Base-by-base conservation (phyloP, 1,140 invertebrate species). In the Gerris buenoi region DNA sequence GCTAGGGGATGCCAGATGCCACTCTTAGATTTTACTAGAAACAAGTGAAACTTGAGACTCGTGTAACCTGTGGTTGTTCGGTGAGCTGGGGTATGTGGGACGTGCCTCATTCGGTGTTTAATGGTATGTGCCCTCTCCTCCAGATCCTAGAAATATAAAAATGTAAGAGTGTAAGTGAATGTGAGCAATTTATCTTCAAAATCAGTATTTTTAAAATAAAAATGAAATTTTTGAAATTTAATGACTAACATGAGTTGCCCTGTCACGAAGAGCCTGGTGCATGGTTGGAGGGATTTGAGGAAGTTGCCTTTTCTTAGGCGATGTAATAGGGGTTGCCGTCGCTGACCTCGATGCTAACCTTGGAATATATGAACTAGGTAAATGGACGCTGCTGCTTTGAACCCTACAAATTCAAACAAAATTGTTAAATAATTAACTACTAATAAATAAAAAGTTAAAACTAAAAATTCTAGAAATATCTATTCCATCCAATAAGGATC, bases 291-390 rank as follows among this genome's bases (percentile, higher is more conserved):
- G 91, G 74, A 96, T 93, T 79, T 93, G 90, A 70, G 95, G 95
- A 71, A 97, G 83, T 80, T 97, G 93, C 68, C 95, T 82, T 79
- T 96, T 97, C 80, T 96, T 95, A 27, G 93, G 93, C 33, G 93
- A 95, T 57, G 91, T 92, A 27, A 91, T 92, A 61, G 93, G 93
- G n/a, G 93, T 95, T 28, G 89, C 90, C 29, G 90, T 94, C 46
- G 90, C 89, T 59, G 91, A 94, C 56, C 74, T 69, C 15, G 74
- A 74, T 29, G 68, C 65, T 62, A 76, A 74, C 28, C 75, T 73
- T 27, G 76, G 75, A 58, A 75, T 74, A 65, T 78, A 78, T 33
- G 76, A 60, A 46, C 33, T 46, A 46, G 33, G 33, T 46, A 46
- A 46, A 18, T 46, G 33, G 5, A 18, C 33, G 33, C 33, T 18